Evolutionary conservation across 2,113 vertebrate species (phyloP).

Genomic region (Aldabrachelys gigantea): DNA sequence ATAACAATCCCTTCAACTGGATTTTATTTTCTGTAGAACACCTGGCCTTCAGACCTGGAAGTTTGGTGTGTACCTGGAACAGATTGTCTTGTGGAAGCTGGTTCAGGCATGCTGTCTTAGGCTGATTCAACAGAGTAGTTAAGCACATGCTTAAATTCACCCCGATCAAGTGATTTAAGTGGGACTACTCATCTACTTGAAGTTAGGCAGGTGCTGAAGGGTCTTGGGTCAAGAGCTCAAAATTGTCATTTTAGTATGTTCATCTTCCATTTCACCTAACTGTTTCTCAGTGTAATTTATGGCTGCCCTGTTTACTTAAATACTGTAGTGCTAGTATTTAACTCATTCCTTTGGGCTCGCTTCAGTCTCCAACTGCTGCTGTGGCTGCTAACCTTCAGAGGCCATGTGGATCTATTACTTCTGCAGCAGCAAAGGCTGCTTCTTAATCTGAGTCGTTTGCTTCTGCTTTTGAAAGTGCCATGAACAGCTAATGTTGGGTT

Average conservation of each 20-base stretch:
- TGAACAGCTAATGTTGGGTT: background rate
- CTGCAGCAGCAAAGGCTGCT: background rate
- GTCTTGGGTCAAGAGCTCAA: background rate
- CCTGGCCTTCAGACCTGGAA: background rate
- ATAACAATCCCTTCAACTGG: background rate
- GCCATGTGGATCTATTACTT: background rate
- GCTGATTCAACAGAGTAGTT: background rate
- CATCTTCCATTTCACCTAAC: background rate
- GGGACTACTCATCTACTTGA: rapidly evolving
- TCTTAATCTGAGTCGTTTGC: background rate
- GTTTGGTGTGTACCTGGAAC: background rate
- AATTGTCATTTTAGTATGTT: background rate
- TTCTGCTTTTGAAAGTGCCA: background rate
- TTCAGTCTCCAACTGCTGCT: background rate
- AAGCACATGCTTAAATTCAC: background rate
- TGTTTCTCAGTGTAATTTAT: rapidly evolving
- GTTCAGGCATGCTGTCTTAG: background rate
- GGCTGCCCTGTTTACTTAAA: background rate
- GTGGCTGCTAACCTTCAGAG: background rate
- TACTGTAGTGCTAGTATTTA: background rate
- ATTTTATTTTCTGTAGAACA: background rate
- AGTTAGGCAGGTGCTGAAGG: background rate
- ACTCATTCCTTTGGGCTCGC: background rate
- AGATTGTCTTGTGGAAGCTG: background rate
- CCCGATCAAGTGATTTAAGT: background rate